phyloP scores from a whole-genome alignment of 2,888 invertebrate species.

The Scelioninae gen. 2 region DNA sequence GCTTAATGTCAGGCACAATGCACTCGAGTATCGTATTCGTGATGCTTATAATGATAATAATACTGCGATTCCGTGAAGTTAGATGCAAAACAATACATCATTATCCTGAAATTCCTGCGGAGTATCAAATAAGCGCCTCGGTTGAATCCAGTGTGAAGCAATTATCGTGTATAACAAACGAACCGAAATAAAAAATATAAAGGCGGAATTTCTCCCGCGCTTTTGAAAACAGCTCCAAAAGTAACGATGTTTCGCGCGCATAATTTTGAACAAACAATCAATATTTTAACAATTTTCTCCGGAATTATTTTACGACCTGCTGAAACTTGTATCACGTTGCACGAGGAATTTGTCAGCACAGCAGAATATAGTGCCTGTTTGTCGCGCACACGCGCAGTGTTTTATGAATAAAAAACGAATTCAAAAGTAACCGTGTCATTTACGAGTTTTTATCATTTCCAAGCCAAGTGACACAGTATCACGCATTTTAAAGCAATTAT shows the following conservation, averaged over 20 bases:
- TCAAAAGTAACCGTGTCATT: too few species aligned
- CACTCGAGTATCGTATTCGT: constrained; percentile 35
- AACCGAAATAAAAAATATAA: constrained; percentile 5
- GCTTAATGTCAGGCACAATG: constrained; percentile 50
- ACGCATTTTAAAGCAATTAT: too few species aligned
- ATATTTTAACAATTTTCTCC: constrained; percentile 22
- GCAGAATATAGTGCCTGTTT: constrained; percentile 9
- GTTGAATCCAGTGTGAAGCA: neutral
- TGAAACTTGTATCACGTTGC: constrained; percentile 11
- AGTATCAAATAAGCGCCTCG: constrained; percentile 1
- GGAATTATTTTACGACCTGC: constrained; percentile 14
- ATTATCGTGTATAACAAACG: constrained; percentile 5
- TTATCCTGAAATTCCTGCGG: constrained; percentile 19
- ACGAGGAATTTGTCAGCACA: constrained; percentile 28
- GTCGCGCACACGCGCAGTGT: too few species aligned
- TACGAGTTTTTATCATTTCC: too few species aligned
- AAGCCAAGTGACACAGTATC: too few species aligned
- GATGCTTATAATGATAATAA: constrained; percentile 48
- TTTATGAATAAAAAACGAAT: too few species aligned
- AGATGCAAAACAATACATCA: constrained; percentile 38
- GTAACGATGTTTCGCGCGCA: constrained; percentile 1
- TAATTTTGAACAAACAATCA: constrained; percentile 17
- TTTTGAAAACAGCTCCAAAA: constrained; percentile 14
- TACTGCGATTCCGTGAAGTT: constrained; percentile 38
- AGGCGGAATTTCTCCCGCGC: too few species aligned